Base-by-base conservation (phyloP, 2,797 vertebrate genomes). In the Dallia pectoralis region DNA sequence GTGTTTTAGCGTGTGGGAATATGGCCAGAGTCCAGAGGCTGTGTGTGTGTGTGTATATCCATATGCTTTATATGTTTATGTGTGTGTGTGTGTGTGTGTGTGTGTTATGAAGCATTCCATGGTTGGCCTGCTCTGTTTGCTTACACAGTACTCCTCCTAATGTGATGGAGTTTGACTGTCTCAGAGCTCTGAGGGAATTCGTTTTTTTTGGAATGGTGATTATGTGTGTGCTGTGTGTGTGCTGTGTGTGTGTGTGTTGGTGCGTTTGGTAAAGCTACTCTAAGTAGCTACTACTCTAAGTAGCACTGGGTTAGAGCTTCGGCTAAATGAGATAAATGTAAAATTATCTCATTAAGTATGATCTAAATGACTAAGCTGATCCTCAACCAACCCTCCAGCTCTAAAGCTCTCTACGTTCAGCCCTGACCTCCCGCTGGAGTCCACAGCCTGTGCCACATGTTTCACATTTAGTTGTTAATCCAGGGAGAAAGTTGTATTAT, bases 31-130 rank as follows among this genome's bases (percentile, higher is more conserved):
- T 40, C 64, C 64, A 66, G 64, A 66, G 33, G 40, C 64, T 66
- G 64, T n/a, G 64, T 22, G 32, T 65, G 63, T 66, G 30, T 66
- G 64, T 40, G 32, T 65, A 27, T 63, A 27, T 63, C 11, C 16
- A 12, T 63, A 14, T 63, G 59, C 29, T 22, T 62, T 44, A 44
- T 44, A 4, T 62, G 59, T 62, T 5, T 62, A 27, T 63, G 16
- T 12, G 18, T 63, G 18, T 30, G 25, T 63, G 0, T 63, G 22
- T 30, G 11, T 63, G 6, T 30, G 25, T 63, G 61, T 56, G 51
- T 56, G 19, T 56, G 51, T 56, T 25, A 25, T 61, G 25, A 27
- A 30, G 59, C 59, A 62, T 29, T 62, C 59, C 49, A 53, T 53
- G 49, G 19, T 53, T 53, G 18, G 49, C 49, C n/a, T n/a, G 19